A percentile compares a stretch with the other conserved stretches of the same genome.
These are phyloP conservation scores for Embiotoca jacksoni DNA, from an alignment of 2,113 vertebrate species.

Conservation along the genomic window DNA sequence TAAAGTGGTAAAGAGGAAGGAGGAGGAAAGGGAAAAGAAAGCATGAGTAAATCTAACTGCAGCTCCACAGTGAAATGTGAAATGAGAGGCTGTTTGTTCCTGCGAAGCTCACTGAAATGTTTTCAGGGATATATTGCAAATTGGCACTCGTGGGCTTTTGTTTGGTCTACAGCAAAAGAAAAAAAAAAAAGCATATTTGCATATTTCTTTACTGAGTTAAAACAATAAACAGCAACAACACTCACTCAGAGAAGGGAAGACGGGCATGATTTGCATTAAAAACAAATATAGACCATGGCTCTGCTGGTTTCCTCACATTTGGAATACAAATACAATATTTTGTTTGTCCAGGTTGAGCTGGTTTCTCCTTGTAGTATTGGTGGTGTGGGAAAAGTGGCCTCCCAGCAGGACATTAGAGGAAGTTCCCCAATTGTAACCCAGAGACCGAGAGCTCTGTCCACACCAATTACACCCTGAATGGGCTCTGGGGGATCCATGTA, in stretches of 20 bases:
- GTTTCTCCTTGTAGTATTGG: constrained; percentile 32
- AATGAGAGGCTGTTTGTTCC: not conserved
- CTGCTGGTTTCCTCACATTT: not conserved
- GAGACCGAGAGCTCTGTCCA: constrained; percentile 78
- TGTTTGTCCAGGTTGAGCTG: not conserved
- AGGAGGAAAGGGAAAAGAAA: not conserved
- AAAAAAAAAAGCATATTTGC: not conserved
- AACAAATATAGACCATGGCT: not conserved
- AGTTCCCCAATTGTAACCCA: constrained; percentile 76
- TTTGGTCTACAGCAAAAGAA: not conserved
- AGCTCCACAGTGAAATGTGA: constrained; percentile 4
- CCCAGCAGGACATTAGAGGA: constrained; percentile 74
- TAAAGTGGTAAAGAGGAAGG: constrained; percentile 47
- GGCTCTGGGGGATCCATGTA: constrained; percentile 80
- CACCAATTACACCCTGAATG: constrained; percentile 83
- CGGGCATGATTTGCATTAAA: not conserved
- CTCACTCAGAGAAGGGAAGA: not conserved
- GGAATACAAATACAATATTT: not conserved
- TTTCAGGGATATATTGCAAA: not conserved
- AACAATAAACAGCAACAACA: no score
- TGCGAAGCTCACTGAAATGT: not conserved
- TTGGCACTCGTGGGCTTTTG: not conserved
- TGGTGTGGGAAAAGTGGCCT: constrained; percentile 66
- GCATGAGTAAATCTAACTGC: constrained; percentile 21
- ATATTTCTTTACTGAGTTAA: not conserved